Evolutionary conservation across 1,140 invertebrate genomes (phyloP), one percentile per base, ranked within the genome.

Genomic region (Ptiloglossa arizonensis): DNA sequence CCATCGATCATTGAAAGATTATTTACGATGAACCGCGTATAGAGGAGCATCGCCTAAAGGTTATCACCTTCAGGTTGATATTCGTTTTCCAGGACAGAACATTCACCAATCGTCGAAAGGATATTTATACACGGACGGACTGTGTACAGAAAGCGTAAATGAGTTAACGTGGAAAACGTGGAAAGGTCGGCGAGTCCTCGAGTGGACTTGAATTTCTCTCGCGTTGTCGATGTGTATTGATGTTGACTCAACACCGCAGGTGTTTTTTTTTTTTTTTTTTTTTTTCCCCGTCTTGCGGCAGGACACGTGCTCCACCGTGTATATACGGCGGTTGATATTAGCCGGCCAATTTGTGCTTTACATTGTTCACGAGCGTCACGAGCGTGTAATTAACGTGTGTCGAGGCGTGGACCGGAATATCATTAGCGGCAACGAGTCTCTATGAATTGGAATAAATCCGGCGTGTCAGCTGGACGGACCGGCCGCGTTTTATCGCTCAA

Each of bases 371-470:
- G 67, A 64, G 54, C 52, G 52, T 73, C 68, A 69, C 32, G 67
- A 81, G 68, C 67, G 29, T 54, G 52, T 68, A 83, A 83, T 83
- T 83, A 83, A 68, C 50, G 41, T 46, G 44, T n/a, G 46, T 6
- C 64, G 41, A 60, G 56, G 77, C 48, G 52, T 70, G 44, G 78
- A 48, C 54, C 32, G 24, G 68, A 74, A 80, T 83, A 75, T 75
- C 71, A 80, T 83, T 84, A 83, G 73, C 27, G 62, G 48, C 69
- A 56, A 41, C 41, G 59, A 38, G 48, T 70, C 41, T 52, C 35
- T 70, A 72, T 46, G 70, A 79, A 76, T 83, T 75, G 57, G 73
- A 75, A 69, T 82, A 72, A 83, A 84, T 83, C 59, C 67, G 44
- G 13, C 1, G 46, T 60, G 62, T 75, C 48, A 56, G 6, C 9